Evolutionary conservation across 37 sponge, comb jelly and placozoan genomes (phyloP).

Genomic region (Halichondria panicea): DNA sequence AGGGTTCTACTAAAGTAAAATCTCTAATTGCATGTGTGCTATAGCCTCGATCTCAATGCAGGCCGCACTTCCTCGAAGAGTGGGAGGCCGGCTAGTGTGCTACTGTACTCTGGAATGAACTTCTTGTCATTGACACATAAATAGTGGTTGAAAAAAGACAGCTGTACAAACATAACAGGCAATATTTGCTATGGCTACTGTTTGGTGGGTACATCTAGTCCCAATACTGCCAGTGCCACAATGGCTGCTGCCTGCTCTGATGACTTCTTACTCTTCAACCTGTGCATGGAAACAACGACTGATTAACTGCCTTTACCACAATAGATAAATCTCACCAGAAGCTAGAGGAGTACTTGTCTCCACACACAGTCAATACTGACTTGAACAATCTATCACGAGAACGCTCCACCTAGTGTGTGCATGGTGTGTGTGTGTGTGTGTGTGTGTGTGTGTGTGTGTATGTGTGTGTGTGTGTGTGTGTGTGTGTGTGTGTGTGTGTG

Average conservation of each 20-base stretch:
- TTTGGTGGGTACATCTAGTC: conserved; percentile 3
- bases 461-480: conserved; percentile 22
- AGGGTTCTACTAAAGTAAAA: no score
- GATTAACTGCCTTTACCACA: not conserved
- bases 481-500: conserved; percentile 17
- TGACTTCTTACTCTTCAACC: conserved; percentile 76
- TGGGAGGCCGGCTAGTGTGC: no score
- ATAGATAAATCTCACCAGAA: conserved; percentile 59
- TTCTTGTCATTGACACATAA: no score
- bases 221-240: conserved; percentile 56
- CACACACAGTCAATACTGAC: conserved; percentile 55
- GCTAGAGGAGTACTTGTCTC: conserved; percentile 68
- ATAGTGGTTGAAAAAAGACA: no score
- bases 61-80: no score
- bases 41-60: no score
- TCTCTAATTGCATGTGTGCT: no score
- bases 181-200: not conserved
- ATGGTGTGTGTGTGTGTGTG: conserved; percentile 13
- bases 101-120: no score
- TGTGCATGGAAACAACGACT: not conserved
- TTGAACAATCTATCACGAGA: conserved; percentile 82
- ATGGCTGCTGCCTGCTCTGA: conserved; percentile 86
- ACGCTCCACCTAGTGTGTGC: not conserved
- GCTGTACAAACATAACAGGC: not conserved
- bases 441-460: conserved; percentile 22